Conservation (phyloP, 1,140 invertebrate species). For the Drosophila kikkawai region DNA sequence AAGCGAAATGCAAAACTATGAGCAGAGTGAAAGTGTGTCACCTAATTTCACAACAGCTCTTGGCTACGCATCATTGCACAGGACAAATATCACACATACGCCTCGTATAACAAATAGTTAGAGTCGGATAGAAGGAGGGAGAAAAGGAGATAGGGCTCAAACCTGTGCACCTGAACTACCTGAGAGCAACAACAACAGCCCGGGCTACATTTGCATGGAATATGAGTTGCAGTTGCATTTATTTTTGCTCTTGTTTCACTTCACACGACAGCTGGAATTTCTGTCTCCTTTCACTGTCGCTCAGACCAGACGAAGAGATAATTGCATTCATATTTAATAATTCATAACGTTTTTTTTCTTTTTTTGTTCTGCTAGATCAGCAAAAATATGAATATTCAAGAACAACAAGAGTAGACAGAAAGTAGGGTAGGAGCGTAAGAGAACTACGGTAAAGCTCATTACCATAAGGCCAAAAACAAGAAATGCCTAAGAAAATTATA, state of each 20-base stretch:
- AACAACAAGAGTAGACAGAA: slow-evolving; percentile 50
- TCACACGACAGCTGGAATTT: slow-evolving; percentile 40
- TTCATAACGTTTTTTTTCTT: slow-evolving; percentile 67
- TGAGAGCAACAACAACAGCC: slow-evolving; percentile 8
- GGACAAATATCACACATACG: slow-evolving; percentile 40
- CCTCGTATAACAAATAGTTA: slow-evolving; percentile 42
- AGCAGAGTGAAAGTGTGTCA: slow-evolving; percentile 69
- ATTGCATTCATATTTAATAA: slow-evolving; percentile 81
- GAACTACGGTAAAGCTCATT: slow-evolving; percentile 10
- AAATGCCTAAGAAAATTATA: slow-evolving; percentile 2
- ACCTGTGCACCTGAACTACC: slow-evolving; percentile 41
- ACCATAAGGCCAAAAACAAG: slow-evolving; percentile 3
- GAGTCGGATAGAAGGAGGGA: slow-evolving; percentile 11
- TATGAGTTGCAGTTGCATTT: slow-evolving; percentile 50
- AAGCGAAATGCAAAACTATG: slow-evolving; percentile 36
- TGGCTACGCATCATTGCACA: slow-evolving; percentile 66
- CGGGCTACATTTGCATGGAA: slow-evolving; percentile 42
- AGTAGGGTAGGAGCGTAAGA: slow-evolving; percentile 16
- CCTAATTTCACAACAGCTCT: slow-evolving; percentile 73
- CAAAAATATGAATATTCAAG: slow-evolving; percentile 73
- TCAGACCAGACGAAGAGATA: slow-evolving; percentile 51
- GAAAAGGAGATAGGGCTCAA: slow-evolving; percentile 18
- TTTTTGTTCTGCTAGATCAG: slow-evolving; percentile 46
- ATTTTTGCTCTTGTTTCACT: slow-evolving; percentile 31
- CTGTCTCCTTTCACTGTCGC: slow-evolving; percentile 21